phyloP scores from a whole-genome alignment of 1,140 invertebrate genomes.

The Acromyrmex charruanus region DNA sequence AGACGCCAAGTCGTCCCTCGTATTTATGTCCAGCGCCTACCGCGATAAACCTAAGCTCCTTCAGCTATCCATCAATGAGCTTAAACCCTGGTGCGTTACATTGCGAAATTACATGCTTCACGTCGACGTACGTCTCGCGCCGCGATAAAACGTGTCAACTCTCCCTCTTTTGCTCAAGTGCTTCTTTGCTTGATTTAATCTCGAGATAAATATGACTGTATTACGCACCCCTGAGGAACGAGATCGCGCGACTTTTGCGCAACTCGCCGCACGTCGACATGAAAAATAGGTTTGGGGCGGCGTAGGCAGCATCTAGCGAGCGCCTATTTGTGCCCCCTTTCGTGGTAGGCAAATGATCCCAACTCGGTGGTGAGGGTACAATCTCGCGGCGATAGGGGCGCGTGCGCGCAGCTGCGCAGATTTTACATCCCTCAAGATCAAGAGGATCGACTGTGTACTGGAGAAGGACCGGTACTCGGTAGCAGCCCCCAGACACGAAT shows the following conservation, averaged over 20 bases:
- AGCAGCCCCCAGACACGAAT: slow-evolving; percentile 35
- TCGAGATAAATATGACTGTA: slow-evolving; percentile 35
- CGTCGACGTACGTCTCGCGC: neutral
- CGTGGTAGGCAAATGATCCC: slow-evolving; percentile 59
- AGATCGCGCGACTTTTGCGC: slow-evolving; percentile 27
- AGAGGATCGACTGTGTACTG: slow-evolving; percentile 52
- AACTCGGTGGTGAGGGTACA: slow-evolving; percentile 7
- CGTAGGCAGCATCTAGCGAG: slow-evolving; percentile 9
- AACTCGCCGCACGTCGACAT: slow-evolving; percentile 28
- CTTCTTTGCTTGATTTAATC: slow-evolving; percentile 34
- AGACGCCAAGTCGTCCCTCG: slow-evolving; percentile 7
- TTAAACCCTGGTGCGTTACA: neutral
- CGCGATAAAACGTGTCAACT: slow-evolving; percentile 13
- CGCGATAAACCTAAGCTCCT: slow-evolving; percentile 17
- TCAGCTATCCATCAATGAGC: slow-evolving; percentile 25
- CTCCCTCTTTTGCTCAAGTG: neutral
- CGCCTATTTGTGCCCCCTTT: slow-evolving; percentile 53
- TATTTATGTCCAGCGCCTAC: neutral
- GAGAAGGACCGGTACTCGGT: neutral
- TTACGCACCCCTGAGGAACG: slow-evolving; percentile 26
- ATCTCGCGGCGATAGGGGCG: slow-evolving; percentile 8
- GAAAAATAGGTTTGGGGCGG: slow-evolving; percentile 55
- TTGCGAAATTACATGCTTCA: slow-evolving; percentile 19
- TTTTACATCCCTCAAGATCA: slow-evolving; percentile 65
- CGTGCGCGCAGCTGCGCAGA: slow-evolving; percentile 56